These are phyloP conservation scores for Lumbricus terrestris DNA, from an alignment of 2,888 invertebrate species.

Conservation along the genomic window DNA sequence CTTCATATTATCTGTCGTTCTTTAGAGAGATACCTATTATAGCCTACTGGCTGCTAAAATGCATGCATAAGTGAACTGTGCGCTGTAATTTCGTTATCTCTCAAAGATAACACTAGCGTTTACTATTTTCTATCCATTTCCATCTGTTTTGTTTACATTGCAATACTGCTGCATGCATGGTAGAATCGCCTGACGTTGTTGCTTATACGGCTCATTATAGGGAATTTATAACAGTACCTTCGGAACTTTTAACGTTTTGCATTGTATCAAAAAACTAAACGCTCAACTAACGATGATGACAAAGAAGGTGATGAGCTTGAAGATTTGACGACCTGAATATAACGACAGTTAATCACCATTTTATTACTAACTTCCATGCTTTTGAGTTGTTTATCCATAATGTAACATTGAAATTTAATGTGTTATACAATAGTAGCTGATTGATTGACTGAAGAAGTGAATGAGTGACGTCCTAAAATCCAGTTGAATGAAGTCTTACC, in stretches of 20 bases:
- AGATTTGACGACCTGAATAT: too few relatives aligned
- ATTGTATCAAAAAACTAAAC: not conserved
- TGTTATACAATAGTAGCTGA: not conserved
- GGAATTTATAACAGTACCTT: too few relatives aligned
- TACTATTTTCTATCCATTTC: too few relatives aligned
- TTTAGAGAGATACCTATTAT: too few relatives aligned
- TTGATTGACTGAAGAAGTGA: not conserved
- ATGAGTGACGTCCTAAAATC: not conserved
- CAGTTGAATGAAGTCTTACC: constrained; percentile 12
- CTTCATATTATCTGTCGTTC: not conserved
- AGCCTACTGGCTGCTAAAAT: not conserved
- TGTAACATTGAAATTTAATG: too few relatives aligned
- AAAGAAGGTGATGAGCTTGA: not conserved
- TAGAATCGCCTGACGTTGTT: not conserved
- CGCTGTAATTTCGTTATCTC: not conserved
- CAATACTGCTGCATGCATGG: not conserved
- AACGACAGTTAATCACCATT: not conserved
- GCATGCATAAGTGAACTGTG: not conserved
- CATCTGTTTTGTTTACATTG: not conserved
- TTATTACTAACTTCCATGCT: not conserved
- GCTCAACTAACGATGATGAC: not conserved
- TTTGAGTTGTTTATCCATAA: too few relatives aligned
- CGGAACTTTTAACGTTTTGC: not conserved
- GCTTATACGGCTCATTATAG: not conserved
- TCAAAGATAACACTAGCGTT: not conserved